These are phyloP conservation scores for Parnassius smintheus DNA, from an alignment of 2,888 invertebrate genomes.

Conservation along the genomic window DNA sequence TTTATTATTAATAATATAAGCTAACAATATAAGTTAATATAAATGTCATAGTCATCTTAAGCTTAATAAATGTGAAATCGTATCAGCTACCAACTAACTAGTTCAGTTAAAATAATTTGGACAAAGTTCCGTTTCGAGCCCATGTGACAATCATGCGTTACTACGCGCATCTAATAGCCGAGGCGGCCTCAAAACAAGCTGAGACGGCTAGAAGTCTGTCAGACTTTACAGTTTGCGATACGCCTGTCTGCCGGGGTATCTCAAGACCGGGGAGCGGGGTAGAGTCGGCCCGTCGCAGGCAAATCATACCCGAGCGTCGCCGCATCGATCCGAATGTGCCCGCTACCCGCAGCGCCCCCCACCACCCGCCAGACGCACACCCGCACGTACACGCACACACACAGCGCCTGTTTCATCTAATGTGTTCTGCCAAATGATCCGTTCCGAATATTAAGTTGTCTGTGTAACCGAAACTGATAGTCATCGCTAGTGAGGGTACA, in stretches of 20 bases:
- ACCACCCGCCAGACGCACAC: slow-evolving; percentile 46
- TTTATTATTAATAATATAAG: too few relatives aligned
- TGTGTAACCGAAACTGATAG: slow-evolving; percentile 44
- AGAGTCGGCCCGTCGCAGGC: slow-evolving; percentile 54
- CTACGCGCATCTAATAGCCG: slow-evolving; percentile 30
- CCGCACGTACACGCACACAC: slow-evolving; percentile 57
- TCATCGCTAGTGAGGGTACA: slow-evolving; percentile 35
- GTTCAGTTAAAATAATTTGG: not conserved
- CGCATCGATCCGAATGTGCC: slow-evolving; percentile 65
- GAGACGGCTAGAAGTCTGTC: slow-evolving; percentile 30
- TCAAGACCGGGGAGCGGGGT: slow-evolving; percentile 46
- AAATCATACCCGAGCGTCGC: slow-evolving; percentile 73
- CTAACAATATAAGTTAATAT: not conserved
- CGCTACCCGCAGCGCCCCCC: slow-evolving; percentile 40
- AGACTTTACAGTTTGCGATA: slow-evolving; percentile 34
- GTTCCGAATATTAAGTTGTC: slow-evolving; percentile 56
- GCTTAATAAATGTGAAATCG: not conserved
- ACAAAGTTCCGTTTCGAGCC: not conserved
- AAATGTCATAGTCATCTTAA: not conserved
- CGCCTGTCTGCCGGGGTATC: slow-evolving; percentile 32
- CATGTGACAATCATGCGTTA: slow-evolving; percentile 4
- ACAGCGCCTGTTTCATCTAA: slow-evolving; percentile 53
- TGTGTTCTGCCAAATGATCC: slow-evolving; percentile 78
- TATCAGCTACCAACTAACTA: not conserved
- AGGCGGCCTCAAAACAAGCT: slow-evolving; percentile 35